Evolutionary conservation across 2,797 vertebrate genomes (phyloP).

Genomic region (Sus cebifrons): DNA sequence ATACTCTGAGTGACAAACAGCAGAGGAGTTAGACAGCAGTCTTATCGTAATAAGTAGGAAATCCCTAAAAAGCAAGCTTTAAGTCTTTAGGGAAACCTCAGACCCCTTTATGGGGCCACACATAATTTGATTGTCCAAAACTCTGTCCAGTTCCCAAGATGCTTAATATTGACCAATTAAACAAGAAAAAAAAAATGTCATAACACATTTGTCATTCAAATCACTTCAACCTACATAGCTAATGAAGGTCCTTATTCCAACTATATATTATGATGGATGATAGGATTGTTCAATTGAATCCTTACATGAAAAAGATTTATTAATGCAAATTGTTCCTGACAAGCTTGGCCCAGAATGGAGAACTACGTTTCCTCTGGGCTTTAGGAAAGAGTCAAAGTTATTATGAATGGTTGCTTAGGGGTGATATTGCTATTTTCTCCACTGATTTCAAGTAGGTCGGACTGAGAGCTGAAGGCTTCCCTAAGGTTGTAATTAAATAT

Average conservation of each 20-base stretch:
- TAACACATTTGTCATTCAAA: neutral
- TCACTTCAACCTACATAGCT: neutral
- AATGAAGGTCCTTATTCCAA: constrained; percentile 33
- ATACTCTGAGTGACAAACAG: neutral
- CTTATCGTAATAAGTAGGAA: neutral
- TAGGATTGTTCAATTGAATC: constrained; percentile 21
- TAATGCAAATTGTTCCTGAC: constrained; percentile 67
- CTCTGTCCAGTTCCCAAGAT: constrained; percentile 44
- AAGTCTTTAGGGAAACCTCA: neutral
- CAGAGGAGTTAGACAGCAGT: neutral
- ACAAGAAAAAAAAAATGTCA: neutral
- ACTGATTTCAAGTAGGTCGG: constrained; percentile 77
- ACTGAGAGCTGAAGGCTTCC: constrained; percentile 67
- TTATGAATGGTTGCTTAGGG: constrained; percentile 66
- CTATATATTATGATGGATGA: constrained; percentile 6
- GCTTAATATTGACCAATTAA: constrained; percentile 25
- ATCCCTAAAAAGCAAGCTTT: neutral
- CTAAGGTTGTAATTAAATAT: constrained; percentile 78
- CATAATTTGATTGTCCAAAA: constrained; percentile 57
- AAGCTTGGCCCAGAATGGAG: constrained; percentile 53
- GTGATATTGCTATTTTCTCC: constrained; percentile 74
- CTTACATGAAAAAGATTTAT: constrained; percentile 48
- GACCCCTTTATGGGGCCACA: neutral
- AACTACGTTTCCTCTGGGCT: constrained; percentile 45
- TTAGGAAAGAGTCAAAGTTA: constrained; percentile 71